A percentile compares a stretch with the other conserved stretches of the same genome.
Evolutionary conservation across 2,797 vertebrate genomes (phyloP).

Genomic region (Kryptolebias ocellatus): DNA sequence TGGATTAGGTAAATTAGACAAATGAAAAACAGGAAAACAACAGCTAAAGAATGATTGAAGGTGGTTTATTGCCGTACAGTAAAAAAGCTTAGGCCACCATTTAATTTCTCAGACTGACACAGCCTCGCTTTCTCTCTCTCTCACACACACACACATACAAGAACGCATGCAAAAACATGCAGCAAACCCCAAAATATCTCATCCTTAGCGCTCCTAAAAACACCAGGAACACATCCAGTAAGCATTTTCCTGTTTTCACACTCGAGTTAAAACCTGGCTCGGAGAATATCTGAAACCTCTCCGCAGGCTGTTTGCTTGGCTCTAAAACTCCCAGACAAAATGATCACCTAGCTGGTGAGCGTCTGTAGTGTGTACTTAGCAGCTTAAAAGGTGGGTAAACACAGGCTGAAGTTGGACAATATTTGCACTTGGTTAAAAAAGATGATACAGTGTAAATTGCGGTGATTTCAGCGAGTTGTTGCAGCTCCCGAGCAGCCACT

Average conservation of each 20-base stretch:
- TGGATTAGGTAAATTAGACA: no score
- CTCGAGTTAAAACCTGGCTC: neutral
- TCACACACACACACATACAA: no score
- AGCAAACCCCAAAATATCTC: neutral
- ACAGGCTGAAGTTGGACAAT: neutral
- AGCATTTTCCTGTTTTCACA: neutral
- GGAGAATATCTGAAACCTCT: neutral
- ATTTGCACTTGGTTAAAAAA: neutral
- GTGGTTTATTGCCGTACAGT: no score
- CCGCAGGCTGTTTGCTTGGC: neutral
- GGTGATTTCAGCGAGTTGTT: neutral
- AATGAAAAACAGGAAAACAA: no score
- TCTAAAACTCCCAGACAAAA: neutral
- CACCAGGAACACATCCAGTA: constrained; percentile 1
- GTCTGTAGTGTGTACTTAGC: neutral
- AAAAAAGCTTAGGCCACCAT: no score
- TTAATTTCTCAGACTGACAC: no score
- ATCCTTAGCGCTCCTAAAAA: neutral
- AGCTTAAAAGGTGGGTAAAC: constrained; percentile 1
- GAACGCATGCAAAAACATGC: neutral
- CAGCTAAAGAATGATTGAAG: no score
- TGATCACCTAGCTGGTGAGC: neutral
- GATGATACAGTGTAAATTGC: neutral
- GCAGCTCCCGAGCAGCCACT: neutral
- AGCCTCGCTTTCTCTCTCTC: no score